Evolutionary conservation across 2,113 vertebrate genomes (phyloP).

Genomic region (Rhinogobius similis): DNA sequence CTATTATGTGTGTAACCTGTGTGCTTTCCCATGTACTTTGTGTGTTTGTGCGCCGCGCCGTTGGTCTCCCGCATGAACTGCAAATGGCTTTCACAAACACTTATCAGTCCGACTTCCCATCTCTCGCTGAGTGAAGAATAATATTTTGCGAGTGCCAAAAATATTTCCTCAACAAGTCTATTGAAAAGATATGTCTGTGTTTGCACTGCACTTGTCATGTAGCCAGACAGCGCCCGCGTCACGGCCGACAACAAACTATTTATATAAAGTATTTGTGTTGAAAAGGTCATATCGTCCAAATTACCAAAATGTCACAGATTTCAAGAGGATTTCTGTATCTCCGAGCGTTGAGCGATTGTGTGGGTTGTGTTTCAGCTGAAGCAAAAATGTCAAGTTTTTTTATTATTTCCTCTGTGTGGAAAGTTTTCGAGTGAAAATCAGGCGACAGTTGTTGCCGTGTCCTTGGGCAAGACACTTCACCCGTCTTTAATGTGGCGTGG

Average conservation of each 20-base stretch:
- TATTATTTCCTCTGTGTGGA: not conserved
- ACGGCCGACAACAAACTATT: constrained; percentile 16
- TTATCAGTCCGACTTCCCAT: constrained; percentile 62
- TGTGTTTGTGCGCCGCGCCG: constrained; percentile 5
- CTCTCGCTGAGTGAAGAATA: constrained; percentile 58
- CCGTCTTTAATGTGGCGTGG: not conserved
- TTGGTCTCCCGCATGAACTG: constrained; percentile 52
- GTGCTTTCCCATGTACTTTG: constrained; percentile 6
- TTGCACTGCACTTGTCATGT: constrained; percentile 12
- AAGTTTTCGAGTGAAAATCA: not conserved
- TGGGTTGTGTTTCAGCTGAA: not conserved
- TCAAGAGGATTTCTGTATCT: constrained; percentile 10
- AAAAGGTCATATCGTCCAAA: constrained; percentile 36
- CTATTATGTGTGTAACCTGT: constrained; percentile 21
- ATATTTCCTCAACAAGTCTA: constrained; percentile 46
- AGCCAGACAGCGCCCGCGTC: not conserved
- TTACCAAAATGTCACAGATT: constrained; percentile 28
- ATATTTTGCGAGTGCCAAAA: constrained; percentile 45
- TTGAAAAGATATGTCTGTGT: constrained; percentile 27
- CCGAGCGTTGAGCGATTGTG: not conserved
- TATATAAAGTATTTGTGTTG: constrained; percentile 20
- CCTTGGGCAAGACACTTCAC: not conserved
- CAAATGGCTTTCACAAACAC: constrained; percentile 73
- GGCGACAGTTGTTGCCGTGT: not conserved
- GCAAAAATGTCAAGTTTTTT: not conserved